Conservation (phyloP, 2,888 invertebrate genomes). For the Habroteleia sp. region DNA sequence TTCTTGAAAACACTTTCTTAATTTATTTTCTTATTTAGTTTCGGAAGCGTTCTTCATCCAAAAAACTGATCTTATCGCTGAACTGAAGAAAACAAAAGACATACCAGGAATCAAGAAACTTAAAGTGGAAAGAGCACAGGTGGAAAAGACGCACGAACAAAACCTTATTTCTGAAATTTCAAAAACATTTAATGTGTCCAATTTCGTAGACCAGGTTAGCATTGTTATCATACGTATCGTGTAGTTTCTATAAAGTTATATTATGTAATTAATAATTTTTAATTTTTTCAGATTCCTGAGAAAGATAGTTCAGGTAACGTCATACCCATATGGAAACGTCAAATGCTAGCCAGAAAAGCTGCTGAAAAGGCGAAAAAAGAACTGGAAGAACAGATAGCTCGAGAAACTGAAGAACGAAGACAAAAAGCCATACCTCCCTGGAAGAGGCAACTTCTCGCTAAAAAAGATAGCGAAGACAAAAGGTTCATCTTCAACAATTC, state of each 20-base stretch:
- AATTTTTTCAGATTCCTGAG: constrained; percentile 90
- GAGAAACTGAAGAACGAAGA: constrained; percentile 91
- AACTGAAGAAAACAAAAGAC: constrained; percentile 94
- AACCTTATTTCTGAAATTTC: constrained; percentile 92
- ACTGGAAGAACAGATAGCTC: constrained; percentile 91
- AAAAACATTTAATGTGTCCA: constrained; percentile 91
- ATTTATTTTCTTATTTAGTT: constrained; percentile 68
- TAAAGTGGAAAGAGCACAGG: constrained; percentile 93
- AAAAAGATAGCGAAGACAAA: constrained; percentile 90
- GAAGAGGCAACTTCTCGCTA: constrained; percentile 93
- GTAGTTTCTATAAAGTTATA: no score
- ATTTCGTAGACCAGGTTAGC: constrained; percentile 96
- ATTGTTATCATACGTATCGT: no score
- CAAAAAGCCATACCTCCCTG: constrained; percentile 95
- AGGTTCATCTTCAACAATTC: constrained; percentile 81
- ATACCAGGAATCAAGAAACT: constrained; percentile 96
- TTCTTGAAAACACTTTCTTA: constrained; percentile 9
- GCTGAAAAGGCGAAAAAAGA: constrained; percentile 96
- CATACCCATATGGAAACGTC: constrained; percentile 97
- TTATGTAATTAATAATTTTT: no score
- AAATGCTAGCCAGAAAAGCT: constrained; percentile 96
- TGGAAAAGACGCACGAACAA: constrained; percentile 91
- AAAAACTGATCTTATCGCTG: constrained; percentile 94
- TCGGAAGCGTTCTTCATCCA: constrained; percentile 87
- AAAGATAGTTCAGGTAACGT: constrained; percentile 92